These are phyloP conservation scores for Phalacrocorax brasilianus DNA, from an alignment of 2,113 vertebrate species.

Conservation along the genomic window DNA sequence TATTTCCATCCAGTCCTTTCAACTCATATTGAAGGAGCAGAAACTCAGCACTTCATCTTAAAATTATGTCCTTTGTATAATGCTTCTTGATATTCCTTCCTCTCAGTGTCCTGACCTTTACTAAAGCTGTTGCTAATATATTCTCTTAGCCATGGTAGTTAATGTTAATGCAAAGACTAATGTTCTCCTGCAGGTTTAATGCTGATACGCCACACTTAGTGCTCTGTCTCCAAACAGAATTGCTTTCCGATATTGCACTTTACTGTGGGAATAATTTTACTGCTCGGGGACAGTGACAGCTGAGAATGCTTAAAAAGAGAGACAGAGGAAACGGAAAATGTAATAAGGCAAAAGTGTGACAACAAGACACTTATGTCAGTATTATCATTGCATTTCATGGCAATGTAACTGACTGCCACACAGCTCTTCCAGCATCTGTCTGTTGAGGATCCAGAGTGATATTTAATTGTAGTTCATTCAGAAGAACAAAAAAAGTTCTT, in stretches of 20 bases:
- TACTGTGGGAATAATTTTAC: not conserved
- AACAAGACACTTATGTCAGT: slow-evolving; percentile 5
- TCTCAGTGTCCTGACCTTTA: slow-evolving; percentile 13
- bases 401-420: not conserved
- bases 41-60: slow-evolving; percentile 15
- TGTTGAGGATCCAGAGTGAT: not conserved
- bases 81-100: not conserved
- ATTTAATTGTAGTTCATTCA: not conserved
- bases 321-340: not conserved
- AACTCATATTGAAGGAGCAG: not conserved
- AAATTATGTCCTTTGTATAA: not conserved
- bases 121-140: not conserved
- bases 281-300: not conserved
- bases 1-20: slow-evolving; percentile 28
- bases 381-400: not conserved
- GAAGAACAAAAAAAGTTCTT: not conserved
- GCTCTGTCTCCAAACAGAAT: slow-evolving; percentile 30
- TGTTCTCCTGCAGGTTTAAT: not conserved
- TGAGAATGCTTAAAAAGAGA: slow-evolving; percentile 28
- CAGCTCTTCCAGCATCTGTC: not conserved
- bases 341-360: slow-evolving; percentile 9
- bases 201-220: not conserved
- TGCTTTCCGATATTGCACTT: not conserved
- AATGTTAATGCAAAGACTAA: slow-evolving; percentile 35
- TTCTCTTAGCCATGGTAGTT: not conserved